These are phyloP conservation scores for Romanogobio albipinnatus DNA, from an alignment of 2,113 vertebrate species.

Conservation along the genomic window DNA sequence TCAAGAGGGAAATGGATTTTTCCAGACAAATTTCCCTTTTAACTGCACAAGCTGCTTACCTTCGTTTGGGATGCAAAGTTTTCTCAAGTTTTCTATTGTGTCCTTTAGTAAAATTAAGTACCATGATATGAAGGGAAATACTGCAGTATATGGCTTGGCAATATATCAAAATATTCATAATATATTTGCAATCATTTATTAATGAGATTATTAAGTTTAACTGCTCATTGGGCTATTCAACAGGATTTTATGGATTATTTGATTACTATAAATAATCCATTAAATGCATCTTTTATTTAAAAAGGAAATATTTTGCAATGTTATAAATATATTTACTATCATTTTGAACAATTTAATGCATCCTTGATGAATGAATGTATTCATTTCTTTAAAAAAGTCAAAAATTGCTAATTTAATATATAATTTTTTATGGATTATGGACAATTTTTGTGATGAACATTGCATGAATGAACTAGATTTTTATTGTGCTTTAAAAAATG, in stretches of 20 bases:
- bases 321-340: neutral
- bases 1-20: slow-evolving; percentile 21
- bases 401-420: neutral
- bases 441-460: neutral
- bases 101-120: neutral
- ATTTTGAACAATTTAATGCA: neutral
- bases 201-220: too few species aligned
- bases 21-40: neutral
- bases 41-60: neutral
- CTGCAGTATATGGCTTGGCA: too few species aligned
- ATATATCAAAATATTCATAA: too few species aligned
- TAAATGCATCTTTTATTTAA: neutral
- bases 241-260: too few species aligned
- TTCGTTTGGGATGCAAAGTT: slow-evolving; percentile 1
- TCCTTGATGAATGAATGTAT: neutral
- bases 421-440: fast-evolving
- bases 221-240: too few species aligned
- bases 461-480: neutral
- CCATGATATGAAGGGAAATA: neutral
- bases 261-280: too few species aligned
- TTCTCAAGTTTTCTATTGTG: neutral
- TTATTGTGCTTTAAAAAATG: neutral
- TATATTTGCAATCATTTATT: too few species aligned
- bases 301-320: neutral
- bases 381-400: neutral